Percentiles rank a stretch among this genome's conserved stretches.
These are phyloP conservation scores for Uromys caudimaculatus DNA, from an alignment of 2,797 vertebrate species.

Conservation along the genomic window DNA sequence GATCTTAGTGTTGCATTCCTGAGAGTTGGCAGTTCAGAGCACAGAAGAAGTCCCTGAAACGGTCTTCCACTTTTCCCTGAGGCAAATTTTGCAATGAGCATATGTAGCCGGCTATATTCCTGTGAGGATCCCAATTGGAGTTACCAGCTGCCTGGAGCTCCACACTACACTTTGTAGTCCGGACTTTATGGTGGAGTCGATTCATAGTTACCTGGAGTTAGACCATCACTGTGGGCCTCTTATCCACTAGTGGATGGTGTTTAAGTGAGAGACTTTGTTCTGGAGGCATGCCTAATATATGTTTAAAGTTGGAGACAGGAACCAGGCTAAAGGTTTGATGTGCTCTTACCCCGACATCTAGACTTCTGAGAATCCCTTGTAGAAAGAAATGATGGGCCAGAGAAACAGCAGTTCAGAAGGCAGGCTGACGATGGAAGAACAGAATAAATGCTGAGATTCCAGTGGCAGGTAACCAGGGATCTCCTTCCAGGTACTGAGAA, in stretches of 20 bases:
- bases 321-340: not conserved
- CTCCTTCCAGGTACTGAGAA: not conserved
- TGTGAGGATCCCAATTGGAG: constrained; percentile 54
- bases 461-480: not conserved
- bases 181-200: constrained; percentile 19
- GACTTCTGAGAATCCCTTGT: not conserved
- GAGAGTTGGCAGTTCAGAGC: constrained; percentile 68
- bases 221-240: not conserved
- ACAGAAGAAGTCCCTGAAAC: constrained; percentile 63
- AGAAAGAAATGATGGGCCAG: not conserved
- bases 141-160: constrained; percentile 49
- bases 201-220: not conserved
- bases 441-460: not conserved
- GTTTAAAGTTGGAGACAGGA: not conserved
- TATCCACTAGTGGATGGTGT: not conserved
- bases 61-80: constrained; percentile 72
- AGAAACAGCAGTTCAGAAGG: not conserved
- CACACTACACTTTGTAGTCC: not conserved
- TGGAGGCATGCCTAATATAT: not conserved
- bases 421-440: not conserved
- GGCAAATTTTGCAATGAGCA: constrained; percentile 65
- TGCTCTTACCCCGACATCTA: not conserved
- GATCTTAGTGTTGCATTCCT: constrained; percentile 64
- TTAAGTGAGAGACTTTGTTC: constrained; percentile 34
- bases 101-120: constrained; percentile 57